A percentile compares a stretch with the other conserved stretches of the same genome.
Conservation (phyloP, 2,888 invertebrate genomes). For the Ophioninae sp. region DNA sequence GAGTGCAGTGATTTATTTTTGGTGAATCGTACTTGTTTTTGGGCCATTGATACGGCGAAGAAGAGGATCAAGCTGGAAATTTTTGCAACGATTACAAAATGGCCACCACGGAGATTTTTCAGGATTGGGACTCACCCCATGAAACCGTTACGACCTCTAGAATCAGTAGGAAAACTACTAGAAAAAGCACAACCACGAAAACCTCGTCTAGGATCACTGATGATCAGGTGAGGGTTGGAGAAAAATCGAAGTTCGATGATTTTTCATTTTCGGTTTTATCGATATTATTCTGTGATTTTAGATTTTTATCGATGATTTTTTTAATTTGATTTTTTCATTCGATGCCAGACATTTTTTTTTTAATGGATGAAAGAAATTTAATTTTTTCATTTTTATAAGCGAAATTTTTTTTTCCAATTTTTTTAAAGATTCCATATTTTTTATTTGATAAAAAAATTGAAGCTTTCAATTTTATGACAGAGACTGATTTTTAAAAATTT, state of each 20-base stretch:
- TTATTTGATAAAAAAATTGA: too few species aligned
- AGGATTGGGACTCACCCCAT: constrained; percentile 79
- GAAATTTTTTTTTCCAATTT: too few species aligned
- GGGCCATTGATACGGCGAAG: neutral
- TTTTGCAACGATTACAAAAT: constrained; percentile 64
- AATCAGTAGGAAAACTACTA: constrained; percentile 69
- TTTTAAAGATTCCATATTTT: too few species aligned
- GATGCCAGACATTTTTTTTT: too few species aligned
- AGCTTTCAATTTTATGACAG: too few species aligned
- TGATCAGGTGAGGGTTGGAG: constrained; percentile 71
- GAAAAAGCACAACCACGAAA: constrained; percentile 71
- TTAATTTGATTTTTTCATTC: too few species aligned
- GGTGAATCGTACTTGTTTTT: constrained; percentile 26
- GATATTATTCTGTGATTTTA: too few species aligned
- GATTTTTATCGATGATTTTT: too few species aligned
- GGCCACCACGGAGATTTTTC: constrained; percentile 79
- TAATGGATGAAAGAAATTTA: too few species aligned
- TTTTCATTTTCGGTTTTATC: neutral
- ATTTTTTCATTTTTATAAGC: too few species aligned
- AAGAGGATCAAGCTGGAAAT: constrained; percentile 40
- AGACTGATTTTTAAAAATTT: too few species aligned
- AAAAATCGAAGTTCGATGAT: neutral
- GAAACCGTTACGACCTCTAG: constrained; percentile 72
- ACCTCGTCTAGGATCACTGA: constrained; percentile 63
- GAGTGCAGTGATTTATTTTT: constrained; percentile 39